Conservation (phyloP, 2,113 vertebrate genomes). For the Mirounga angustirostris region DNA sequence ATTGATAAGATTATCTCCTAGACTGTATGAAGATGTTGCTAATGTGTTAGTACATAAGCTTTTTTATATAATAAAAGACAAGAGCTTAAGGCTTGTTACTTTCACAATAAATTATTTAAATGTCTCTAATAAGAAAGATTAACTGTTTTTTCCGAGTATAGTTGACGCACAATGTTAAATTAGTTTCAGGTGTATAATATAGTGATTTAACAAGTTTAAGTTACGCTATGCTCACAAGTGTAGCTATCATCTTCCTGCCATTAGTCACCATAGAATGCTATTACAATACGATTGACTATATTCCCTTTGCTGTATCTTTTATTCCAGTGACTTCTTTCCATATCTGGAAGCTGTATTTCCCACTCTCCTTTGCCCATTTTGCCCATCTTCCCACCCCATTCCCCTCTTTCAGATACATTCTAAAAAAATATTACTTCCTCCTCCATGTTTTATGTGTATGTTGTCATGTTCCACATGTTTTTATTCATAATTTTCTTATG, state of each 20-base stretch:
- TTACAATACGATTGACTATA: not conserved
- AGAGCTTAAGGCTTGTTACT: not conserved
- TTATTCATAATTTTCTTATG: not conserved
- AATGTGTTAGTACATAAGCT: not conserved
- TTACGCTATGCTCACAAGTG: not conserved
- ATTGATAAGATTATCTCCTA: not conserved
- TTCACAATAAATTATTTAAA: slow-evolving; percentile 2
- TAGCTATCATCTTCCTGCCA: not conserved
- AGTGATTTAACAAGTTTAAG: not conserved
- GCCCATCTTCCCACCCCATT: not conserved
- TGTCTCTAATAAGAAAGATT: not conserved
- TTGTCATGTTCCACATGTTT: not conserved
- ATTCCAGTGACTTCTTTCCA: not conserved
- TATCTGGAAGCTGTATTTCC: not conserved
- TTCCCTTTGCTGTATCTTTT: not conserved
- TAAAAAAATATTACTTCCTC: not conserved
- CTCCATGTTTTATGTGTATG: not conserved
- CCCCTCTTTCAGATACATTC: not conserved
- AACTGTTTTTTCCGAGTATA: not conserved
- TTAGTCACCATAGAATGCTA: not conserved
- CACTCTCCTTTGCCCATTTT: not conserved
- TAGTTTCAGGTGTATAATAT: not conserved
- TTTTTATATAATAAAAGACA: not conserved
- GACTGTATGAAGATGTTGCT: not conserved
- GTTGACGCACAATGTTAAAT: not conserved